These are phyloP conservation scores for Coluber constrictor DNA, from an alignment of 2,797 vertebrate genomes.

Conservation along the genomic window DNA sequence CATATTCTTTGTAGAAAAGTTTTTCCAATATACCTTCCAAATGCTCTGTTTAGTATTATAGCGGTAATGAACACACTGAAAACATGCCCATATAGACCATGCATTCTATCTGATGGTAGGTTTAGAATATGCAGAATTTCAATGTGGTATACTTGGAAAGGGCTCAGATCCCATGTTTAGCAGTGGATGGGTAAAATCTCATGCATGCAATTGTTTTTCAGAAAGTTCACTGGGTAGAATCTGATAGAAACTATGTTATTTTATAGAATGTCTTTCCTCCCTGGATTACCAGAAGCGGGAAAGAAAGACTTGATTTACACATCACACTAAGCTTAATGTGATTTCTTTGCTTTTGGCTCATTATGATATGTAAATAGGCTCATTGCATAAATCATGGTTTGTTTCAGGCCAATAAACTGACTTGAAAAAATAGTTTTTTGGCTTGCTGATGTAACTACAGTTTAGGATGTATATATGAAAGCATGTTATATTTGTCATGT, in stretches of 20 bases:
- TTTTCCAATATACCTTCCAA: neutral
- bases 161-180: neutral
- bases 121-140: neutral
- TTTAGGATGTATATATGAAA: neutral
- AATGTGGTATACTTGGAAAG: neutral
- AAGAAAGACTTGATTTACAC: neutral
- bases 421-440: neutral
- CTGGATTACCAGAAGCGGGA: neutral
- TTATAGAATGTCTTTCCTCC: neutral
- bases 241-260: slow-evolving; percentile 12
- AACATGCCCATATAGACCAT: neutral
- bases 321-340: neutral
- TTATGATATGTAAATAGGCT: neutral
- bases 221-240: accelerated
- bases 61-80: neutral
- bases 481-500: neutral
- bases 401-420: neutral
- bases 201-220: neutral
- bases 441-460: neutral
- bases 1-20: neutral
- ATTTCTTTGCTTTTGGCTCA: neutral
- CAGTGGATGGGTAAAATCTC: neutral
- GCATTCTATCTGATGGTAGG: neutral
- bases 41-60: neutral
- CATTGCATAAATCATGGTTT: neutral